phyloP scores from a whole-genome alignment of 2,888 invertebrate species.

The Sycophila texana region DNA sequence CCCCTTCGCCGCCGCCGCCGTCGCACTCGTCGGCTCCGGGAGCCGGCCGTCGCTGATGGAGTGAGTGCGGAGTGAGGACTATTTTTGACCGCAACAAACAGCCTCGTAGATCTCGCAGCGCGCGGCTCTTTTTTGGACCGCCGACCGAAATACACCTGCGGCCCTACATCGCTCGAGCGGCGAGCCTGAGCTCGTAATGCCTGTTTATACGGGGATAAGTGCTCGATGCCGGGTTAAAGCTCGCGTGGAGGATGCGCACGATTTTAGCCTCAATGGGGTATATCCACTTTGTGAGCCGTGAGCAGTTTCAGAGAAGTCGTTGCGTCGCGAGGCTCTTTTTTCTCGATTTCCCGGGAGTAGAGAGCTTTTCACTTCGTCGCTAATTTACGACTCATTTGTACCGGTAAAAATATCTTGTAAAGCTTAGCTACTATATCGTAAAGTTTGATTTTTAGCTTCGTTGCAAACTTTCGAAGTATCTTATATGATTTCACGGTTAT shows the following conservation, averaged over 20 bases:
- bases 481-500: too few species aligned
- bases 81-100: conserved; percentile 72
- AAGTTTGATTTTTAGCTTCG: too few species aligned
- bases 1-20: conserved; percentile 25
- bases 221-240: conserved; percentile 39
- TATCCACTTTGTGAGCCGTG: conserved; percentile 33
- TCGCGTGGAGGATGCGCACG: background rate
- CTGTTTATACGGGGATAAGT: conserved; percentile 62
- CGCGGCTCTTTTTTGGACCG: conserved; percentile 63
- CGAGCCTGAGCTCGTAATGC: conserved; percentile 19
- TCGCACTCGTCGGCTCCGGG: conserved; percentile 44
- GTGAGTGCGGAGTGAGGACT: conserved; percentile 72
- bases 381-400: too few species aligned
- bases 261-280: conserved; percentile 46
- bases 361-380: too few species aligned
- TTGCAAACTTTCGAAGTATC: too few species aligned
- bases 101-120: conserved; percentile 69
- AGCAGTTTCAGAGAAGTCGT: background rate
- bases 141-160: conserved; percentile 61
- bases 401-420: too few species aligned
- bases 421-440: too few species aligned
- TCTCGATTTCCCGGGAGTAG: too few species aligned
- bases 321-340: background rate
- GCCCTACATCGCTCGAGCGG: background rate
- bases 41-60: conserved; percentile 71